Evolutionary conservation across 2,888 invertebrate genomes (phyloP), one percentile per base, ranked within the genome.

Genomic region (Ditula angustiorana): DNA sequence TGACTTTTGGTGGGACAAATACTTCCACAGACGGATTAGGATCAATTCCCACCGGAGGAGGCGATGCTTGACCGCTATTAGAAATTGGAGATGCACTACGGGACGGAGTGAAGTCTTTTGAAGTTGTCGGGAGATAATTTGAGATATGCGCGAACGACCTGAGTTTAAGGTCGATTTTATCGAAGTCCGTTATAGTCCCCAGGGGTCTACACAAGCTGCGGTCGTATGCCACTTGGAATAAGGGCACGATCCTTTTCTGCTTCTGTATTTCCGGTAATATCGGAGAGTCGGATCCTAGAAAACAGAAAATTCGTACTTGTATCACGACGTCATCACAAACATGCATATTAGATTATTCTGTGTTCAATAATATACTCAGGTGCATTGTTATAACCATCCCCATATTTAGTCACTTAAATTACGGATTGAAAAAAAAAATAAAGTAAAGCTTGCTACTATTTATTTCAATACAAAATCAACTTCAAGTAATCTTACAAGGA

Each of bases 201-300:
- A 92, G 76, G 28, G 92, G 92, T 75, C 75, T 90, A 86, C 92
- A 92, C 7, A 91, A 78, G 67, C 79, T 90, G 69, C 89, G 81
- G 81, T 92, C 92, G 76, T 92, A 92, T 61, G 81, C 82, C 66
- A 92, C 92, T 87, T 92, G 92, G 75, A 92, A 92, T 67, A 92
- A 79, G 64, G 92, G 92, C 76, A 88, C 81, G 69, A 89, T 80
- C 77, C 80, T 80, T 78, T 81, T 77, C 57, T 72, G 75, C 76
- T 67, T 78, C 80, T 74, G 75, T 67, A 69, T 75, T 71, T 72
- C 74, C 73, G 69, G 71, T 64, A 72, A 57, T 69, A 72, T 71
- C 73, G 76, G 70, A 67, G 75, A 71, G 78, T 82, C 79, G 80
- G 73, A 69, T 77, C 91, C 91, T 92, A 92, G 88, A 92, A 87